phyloP scores from a whole-genome alignment of 2,113 vertebrate genomes.

The Ciconia boyciana region DNA sequence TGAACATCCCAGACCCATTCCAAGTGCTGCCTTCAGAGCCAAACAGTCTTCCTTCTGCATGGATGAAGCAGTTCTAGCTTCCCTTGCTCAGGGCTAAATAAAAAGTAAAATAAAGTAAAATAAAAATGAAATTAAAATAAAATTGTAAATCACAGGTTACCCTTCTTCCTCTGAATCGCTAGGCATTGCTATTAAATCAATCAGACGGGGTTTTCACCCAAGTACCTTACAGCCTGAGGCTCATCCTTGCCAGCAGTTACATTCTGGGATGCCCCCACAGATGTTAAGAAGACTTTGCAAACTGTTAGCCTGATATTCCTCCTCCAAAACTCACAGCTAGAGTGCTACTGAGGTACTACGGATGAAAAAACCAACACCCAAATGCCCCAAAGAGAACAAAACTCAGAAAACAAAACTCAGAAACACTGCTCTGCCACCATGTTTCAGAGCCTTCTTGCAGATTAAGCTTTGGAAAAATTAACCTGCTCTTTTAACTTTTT shows the following conservation, averaged over 20 bases:
- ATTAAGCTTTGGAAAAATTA: not conserved
- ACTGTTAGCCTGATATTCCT: not conserved
- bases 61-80: not conserved
- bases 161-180: not conserved
- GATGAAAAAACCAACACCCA: not conserved
- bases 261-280: not conserved
- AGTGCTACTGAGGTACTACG: not conserved
- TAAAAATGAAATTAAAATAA: not conserved
- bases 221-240: not conserved
- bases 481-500: not conserved
- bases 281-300: not conserved
- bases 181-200: not conserved
- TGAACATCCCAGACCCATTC: not conserved
- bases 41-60: not conserved
- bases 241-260: not conserved
- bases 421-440: accelerated
- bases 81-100: not conserved
- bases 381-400: not conserved
- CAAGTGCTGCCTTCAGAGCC: not conserved
- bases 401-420: not conserved
- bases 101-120: not conserved
- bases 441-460: not conserved
- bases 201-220: accelerated
- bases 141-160: not conserved
- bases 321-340: not conserved